These are phyloP conservation scores for Pitangus sulphuratus DNA, from an alignment of 2,797 vertebrate species.

Conservation along the genomic window DNA sequence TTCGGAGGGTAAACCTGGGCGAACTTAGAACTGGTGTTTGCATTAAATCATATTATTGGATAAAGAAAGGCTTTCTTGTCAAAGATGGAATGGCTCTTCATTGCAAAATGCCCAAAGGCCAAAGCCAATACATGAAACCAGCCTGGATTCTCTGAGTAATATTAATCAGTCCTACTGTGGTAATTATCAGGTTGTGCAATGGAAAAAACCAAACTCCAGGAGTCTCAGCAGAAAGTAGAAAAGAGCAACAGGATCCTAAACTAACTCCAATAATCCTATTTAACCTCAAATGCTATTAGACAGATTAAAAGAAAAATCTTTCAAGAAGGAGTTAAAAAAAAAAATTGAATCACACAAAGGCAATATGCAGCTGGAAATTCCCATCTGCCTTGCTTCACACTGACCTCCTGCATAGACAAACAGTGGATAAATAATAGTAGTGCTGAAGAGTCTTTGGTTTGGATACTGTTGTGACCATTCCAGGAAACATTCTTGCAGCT, in stretches of 20 bases:
- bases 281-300: not conserved
- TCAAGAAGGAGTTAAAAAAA: not conserved
- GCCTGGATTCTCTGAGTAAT: not conserved
- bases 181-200: not conserved
- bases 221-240: not conserved
- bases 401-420: not conserved
- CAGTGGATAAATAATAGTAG: not conserved
- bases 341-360: not conserved
- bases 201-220: not conserved
- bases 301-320: not conserved
- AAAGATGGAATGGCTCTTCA: not conserved
- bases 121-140: not conserved
- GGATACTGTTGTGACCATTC: not conserved
- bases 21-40: not conserved
- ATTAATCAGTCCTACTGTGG: not conserved
- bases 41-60: not conserved
- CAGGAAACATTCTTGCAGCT: not conserved
- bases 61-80: not conserved
- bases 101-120: not conserved
- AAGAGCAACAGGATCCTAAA: not conserved
- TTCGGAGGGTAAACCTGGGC: not conserved
- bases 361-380: not conserved
- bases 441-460: not conserved
- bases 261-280: not conserved
- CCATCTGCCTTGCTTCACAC: not conserved